Evolutionary conservation across 1,140 invertebrate species (phyloP), one percentile per base, ranked within the genome.

Genomic region (Eriocheir sinensis): DNA sequence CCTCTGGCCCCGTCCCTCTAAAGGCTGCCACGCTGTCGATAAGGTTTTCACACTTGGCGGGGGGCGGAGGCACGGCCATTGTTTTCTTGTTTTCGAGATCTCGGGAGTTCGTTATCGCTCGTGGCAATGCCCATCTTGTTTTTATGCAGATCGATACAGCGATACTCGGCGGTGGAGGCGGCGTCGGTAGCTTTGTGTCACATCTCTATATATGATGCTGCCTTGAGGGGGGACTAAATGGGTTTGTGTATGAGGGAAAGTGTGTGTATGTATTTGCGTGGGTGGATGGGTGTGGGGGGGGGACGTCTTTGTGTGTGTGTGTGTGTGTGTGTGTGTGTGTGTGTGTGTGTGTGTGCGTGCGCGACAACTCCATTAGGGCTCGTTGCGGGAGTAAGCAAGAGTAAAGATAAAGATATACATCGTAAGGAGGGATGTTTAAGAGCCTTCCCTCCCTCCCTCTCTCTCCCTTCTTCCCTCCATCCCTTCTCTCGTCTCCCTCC

Each of bases 261-360:
- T 8, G 21, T 9, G 2, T 34, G 34, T 34, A 6, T 38, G 85
- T 38, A 34, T 86, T 4, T 48, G 44, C 15, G 44, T 48, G 44
- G 4, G 44, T 48, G 44, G 38, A 40, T 41, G 88, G 2, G 21
- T 44, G 38, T 44, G 88, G 2, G 40, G 17, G 48, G 21, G 89
- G 48, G 32, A 36, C 34, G 48, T 72, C 38, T 88, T 36, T 88
- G 85, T 88, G 85, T 88, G 85, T 88, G 85, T 88, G 85, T 88
- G 85, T 88, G 85, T 88, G 85, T 88, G 85, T 88, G 85, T 88
- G 85, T 88, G 85, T 88, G 85, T 88, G 85, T 88, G 85, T 85
- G 53, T 72, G 53, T 72, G 53, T 72, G 21, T 72, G 53, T 72
- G 53, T 72, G 53, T 72, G 60, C 6, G 60, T 72, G 60, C 2